A percentile compares a stretch with the other conserved stretches of the same genome.
phyloP scores from a whole-genome alignment of 2,113 vertebrate species.

The Capreolus pygargus region DNA sequence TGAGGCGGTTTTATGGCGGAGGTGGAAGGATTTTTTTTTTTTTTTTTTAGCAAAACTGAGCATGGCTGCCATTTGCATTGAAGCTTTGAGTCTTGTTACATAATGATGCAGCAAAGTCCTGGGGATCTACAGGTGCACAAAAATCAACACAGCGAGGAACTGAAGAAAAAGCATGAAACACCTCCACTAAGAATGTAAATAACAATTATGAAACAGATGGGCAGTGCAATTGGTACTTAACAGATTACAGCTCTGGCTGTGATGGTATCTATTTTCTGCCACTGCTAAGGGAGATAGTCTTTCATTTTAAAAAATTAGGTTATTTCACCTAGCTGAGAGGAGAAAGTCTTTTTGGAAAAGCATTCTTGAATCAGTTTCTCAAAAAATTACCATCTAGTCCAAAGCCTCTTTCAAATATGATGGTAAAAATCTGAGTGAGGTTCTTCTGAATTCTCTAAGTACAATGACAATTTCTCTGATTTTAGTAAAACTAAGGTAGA shows the following conservation, averaged over 20 bases:
- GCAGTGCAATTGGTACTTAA: neutral
- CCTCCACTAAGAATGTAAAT: neutral
- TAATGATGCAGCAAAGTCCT: too few species aligned
- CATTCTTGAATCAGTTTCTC: conserved; percentile 3
- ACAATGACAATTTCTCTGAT: neutral
- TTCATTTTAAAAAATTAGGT: neutral
- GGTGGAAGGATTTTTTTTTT: neutral
- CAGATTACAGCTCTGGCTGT: neutral
- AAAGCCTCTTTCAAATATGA: neutral
- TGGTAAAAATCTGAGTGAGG: neutral
- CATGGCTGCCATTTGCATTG: neutral
- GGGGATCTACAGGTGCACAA: neutral
- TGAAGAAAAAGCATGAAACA: neutral
- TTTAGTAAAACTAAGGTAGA: neutral
- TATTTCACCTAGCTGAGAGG: neutral
- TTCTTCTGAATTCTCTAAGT: neutral
- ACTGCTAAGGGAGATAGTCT: neutral
- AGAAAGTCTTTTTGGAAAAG: neutral
- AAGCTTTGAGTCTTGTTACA: neutral
- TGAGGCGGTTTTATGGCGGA: neutral
- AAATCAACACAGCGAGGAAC: too few species aligned
- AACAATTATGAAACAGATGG: neutral
- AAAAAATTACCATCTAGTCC: neutral
- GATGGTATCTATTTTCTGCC: neutral
- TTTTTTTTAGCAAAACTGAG: neutral